Conservation (phyloP, 2,797 vertebrate species). For the Mormyrops boulengeri region DNA sequence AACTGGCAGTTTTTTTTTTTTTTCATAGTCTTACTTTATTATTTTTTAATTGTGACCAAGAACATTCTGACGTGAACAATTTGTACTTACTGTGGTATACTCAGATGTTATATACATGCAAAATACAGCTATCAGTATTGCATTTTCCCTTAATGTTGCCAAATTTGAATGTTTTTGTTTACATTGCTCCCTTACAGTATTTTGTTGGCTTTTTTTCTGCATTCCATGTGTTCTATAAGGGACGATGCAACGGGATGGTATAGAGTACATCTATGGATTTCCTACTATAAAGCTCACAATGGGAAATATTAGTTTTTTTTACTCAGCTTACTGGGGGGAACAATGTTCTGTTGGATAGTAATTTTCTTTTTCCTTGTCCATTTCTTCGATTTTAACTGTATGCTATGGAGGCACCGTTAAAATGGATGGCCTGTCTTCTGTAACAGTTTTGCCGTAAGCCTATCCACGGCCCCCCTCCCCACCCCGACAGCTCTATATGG, state of each 20-base stretch:
- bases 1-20: slow-evolving; percentile 45
- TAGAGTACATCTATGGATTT: neutral
- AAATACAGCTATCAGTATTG: slow-evolving; percentile 69
- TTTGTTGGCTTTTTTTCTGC: slow-evolving; percentile 52
- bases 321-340: neutral
- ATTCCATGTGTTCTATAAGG: slow-evolving; percentile 51
- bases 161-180: slow-evolving; percentile 60
- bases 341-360: neutral
- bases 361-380: neutral
- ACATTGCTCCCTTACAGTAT: slow-evolving; percentile 41
- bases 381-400: slow-evolving; percentile 10
- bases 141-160: slow-evolving; percentile 61
- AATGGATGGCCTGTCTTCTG: slow-evolving; percentile 2
- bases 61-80: slow-evolving; percentile 59
- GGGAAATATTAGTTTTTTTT: neutral
- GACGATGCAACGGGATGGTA: slow-evolving; percentile 46
- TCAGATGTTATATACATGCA: slow-evolving; percentile 33
- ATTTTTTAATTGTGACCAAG: slow-evolving; percentile 48
- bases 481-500: slow-evolving; percentile 15
- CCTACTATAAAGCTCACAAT: neutral
- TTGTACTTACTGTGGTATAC: slow-evolving; percentile 54
- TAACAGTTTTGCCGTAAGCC: neutral
- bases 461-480: neutral
- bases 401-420: neutral
- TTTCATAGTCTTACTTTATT: slow-evolving; percentile 54